phyloP scores from a whole-genome alignment of 2,797 vertebrate genomes.

The Avahi laniger region DNA sequence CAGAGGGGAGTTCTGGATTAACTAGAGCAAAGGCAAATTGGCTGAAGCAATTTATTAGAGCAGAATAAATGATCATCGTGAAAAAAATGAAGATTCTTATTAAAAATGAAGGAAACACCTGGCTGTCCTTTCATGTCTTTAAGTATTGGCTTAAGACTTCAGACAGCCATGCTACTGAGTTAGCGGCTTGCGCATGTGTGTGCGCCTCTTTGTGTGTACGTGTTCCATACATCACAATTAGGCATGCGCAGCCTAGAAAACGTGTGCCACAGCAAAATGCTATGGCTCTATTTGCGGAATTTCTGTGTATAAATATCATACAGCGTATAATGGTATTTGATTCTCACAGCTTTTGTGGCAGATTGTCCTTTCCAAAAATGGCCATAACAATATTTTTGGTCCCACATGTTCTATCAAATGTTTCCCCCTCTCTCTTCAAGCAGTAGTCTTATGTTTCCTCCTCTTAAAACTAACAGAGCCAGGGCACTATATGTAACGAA shows the following conservation, averaged over 20 bases:
- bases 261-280: background rate
- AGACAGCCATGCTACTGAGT: background rate
- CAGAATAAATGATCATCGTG: constrained; percentile 60
- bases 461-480: background rate
- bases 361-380: constrained; percentile 1
- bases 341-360: background rate
- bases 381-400: background rate
- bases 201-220: background rate
- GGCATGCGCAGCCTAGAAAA: background rate
- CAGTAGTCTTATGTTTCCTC: background rate
- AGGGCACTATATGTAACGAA: no score
- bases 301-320: background rate
- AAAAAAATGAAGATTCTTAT: constrained; percentile 37
- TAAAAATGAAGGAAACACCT: constrained; percentile 60
- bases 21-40: constrained; percentile 60
- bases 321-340: background rate
- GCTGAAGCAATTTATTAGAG: constrained; percentile 62
- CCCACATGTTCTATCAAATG: background rate
- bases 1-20: constrained; percentile 40
- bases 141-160: constrained; percentile 21
- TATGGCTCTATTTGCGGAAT: background rate
- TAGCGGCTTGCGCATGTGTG: background rate
- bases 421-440: background rate
- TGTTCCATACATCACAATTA: background rate
- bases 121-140: constrained; percentile 19